Evolutionary conservation across 2,113 vertebrate species (phyloP), one percentile per base, ranked within the genome.

Genomic region (Oncorhynchus nerka): DNA sequence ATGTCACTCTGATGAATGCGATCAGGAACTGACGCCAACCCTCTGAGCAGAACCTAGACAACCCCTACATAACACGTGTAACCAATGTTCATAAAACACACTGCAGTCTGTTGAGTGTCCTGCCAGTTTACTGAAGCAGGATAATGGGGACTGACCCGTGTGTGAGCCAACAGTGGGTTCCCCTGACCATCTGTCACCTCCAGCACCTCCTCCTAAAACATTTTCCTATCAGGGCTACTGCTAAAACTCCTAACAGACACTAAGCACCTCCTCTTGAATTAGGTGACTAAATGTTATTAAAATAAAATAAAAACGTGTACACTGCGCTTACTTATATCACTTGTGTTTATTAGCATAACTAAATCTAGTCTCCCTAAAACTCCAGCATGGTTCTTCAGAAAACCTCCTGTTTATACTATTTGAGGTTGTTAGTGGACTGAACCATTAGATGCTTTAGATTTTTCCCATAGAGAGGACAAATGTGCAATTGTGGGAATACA

Each of bases 371-470:
- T 51, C 51, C 51, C 51, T 55, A 55, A 16, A 16, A 16, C 51
- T 19, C 12, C 15, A 19, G 1, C 13, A 55, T 16, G 51, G 51
- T 15, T 55, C 51, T 55, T 55, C 39, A 45, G 9, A 45, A 45
- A 45, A 45, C 39, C 39, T 45, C 13, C 15, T 55, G 51, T 55
- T 55, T 55, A 15, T 16, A 62, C 59, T n/a, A 62, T 11, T 62
- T n/a, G 59, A 62, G 6, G 19, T 22, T 64, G 32, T 22, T 11
- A 71, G 39, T 20, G 45, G 45, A 24, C 2, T 32, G 64, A 30
- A 73, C 76, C 76, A 73, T 78, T 78, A 78, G 57, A 73, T 32
- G 45, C 57, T 78, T 73, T 64, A 71, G 75, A 51, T 65, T n/a
- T 49, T 71, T 9, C 69, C 20, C 22, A 13, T 11, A 48, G 70